Conservation (phyloP, 1,140 invertebrate genomes). For the Belonocnema kinseyi region DNA sequence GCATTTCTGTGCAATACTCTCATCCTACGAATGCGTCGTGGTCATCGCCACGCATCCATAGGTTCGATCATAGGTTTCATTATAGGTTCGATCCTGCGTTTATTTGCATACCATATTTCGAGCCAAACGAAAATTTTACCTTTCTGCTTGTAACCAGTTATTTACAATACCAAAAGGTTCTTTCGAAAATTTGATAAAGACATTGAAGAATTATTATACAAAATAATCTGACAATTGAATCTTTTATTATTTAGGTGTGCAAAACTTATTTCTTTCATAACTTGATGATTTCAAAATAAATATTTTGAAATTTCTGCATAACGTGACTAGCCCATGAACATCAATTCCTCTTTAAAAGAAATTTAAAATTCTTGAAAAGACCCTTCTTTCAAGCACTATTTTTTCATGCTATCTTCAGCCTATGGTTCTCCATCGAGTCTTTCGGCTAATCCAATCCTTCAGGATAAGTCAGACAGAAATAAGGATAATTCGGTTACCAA, state of each 20-base stretch:
- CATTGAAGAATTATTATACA: not conserved
- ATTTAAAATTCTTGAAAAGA: conserved; percentile 10
- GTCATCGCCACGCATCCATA: not conserved
- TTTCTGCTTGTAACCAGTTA: not conserved
- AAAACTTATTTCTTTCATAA: not conserved
- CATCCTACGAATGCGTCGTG: conserved; percentile 9
- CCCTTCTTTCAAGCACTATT: conserved; percentile 27
- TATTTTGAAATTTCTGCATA: not conserved
- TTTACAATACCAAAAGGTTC: not conserved
- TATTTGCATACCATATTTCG: conserved; percentile 34
- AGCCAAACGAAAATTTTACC: not conserved
- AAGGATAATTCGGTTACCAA: conserved; percentile 55
- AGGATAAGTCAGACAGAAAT: conserved; percentile 53
- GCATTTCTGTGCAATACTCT: conserved; percentile 24
- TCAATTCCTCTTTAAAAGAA: not conserved
- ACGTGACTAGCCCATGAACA: not conserved
- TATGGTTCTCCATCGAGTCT: conserved; percentile 42
- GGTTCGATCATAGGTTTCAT: too few relatives aligned
- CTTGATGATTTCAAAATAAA: not conserved
- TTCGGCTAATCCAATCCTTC: conserved; percentile 58
- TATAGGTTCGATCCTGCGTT: conserved; percentile 33
- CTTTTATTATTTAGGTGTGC: not conserved
- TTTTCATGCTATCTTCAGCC: conserved; percentile 37
- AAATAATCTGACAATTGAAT: too few relatives aligned
- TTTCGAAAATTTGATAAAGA: not conserved